Base-by-base conservation (phyloP, 1,140 invertebrate genomes). In the Drosophila repleta region DNA sequence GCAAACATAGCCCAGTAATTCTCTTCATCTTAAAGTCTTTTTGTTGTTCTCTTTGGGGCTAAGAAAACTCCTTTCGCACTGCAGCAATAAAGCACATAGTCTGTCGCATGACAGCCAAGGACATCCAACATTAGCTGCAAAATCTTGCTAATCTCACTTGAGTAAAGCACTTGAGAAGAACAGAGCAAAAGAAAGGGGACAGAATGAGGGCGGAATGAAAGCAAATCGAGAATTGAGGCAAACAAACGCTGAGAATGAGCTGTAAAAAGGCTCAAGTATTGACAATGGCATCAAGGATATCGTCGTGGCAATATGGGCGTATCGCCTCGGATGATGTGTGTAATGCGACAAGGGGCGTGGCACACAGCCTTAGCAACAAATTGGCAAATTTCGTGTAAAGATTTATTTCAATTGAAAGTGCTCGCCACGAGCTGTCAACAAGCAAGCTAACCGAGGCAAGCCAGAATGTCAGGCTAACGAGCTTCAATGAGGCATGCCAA, bases 321-420 rank as follows among this genome's bases (percentile, higher is more conserved):
- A 35, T 35, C 32, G 45, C 62, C 49, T 21, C 37, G 45, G 57
- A 48, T 75, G 65, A 60, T 79, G 77, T 67, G 62, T 73, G 46
- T 74, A 75, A 77, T 81, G 65, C 63, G 64, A 52, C 60, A 76
- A 73, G 60, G 75, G 83, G 83, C 68, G 83, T 82, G 83, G 65
- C 39, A 5, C 13, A 1, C 32, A 2, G 60, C 57, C 63, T 58
- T 76, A 75, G 77, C 83, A 88, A 83, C 84, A 88, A 88, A 88
- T 88, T 88, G 83, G 68, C 76, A 79, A 88, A 88, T 88, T 83
- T 88, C 69, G 41, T 71, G 73, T 69, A 76, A 70, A 75, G 83
- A 88, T 88, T 88, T 88, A 88, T 88, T 88, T 88, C 84, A 88
- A 88, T 89, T 89, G 82, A 73, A 88, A 87, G 83, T 87, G 82